A percentile compares a stretch with the other conserved stretches of the same genome.
phyloP scores from a whole-genome alignment of 1,140 invertebrate genomes.

The honey bee (Apis mellifera) region DNA sequence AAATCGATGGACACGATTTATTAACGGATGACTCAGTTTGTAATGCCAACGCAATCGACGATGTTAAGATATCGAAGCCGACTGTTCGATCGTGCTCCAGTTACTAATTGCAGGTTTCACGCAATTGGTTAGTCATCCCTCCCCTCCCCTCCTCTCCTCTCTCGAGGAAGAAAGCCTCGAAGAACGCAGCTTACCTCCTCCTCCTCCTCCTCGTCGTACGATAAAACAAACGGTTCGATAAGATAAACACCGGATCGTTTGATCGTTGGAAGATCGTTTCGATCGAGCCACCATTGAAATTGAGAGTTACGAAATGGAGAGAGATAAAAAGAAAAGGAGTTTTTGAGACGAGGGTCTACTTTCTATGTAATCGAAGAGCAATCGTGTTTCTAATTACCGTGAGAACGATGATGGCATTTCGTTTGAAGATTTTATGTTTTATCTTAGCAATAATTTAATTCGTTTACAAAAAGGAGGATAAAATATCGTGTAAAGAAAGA shows the following conservation, averaged over 20 bases:
- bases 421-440: not conserved
- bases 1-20: conserved; percentile 42
- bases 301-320: not conserved
- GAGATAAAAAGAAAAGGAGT: not conserved
- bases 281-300: not conserved
- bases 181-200: not conserved
- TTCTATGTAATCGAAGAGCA: not conserved
- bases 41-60: conserved; percentile 53
- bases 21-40: conserved; percentile 64
- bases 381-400: conserved; percentile 13
- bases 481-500: too few relatives aligned
- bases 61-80: conserved; percentile 59
- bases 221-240: not conserved
- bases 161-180: not conserved
- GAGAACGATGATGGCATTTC: not conserved
- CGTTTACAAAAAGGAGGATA: too few relatives aligned
- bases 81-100: conserved; percentile 62
- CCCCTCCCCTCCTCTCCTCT: conserved; percentile 40
- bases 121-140: conserved; percentile 71
- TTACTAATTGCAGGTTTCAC: conserved; percentile 69
- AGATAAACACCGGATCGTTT: not conserved
- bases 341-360: not conserved
- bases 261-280: not conserved
- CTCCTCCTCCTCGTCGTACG: not conserved
- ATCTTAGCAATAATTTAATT: too few relatives aligned